These are phyloP conservation scores for Cephus cinctus DNA, from an alignment of 1,140 invertebrate genomes.

Conservation along the genomic window DNA sequence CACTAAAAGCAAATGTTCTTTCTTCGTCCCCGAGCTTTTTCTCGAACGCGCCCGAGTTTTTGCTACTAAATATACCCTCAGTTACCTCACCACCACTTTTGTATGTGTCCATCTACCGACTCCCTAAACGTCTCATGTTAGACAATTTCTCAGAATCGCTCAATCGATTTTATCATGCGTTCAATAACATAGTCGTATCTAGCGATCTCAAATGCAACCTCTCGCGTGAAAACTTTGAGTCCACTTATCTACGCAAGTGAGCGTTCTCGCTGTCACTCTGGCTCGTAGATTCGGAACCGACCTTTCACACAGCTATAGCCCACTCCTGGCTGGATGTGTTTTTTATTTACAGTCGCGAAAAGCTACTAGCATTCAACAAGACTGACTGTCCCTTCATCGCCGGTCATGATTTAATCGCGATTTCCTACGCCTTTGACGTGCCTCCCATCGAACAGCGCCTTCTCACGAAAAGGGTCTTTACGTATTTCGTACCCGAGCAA, in stretches of 20 bases:
- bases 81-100: not conserved
- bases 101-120: not conserved
- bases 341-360: conserved; percentile 1
- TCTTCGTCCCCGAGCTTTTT: not conserved
- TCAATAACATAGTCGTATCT: not conserved
- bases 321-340: conserved; percentile 12
- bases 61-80: not conserved
- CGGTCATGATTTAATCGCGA: conserved; percentile 5
- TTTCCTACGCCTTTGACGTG: no score
- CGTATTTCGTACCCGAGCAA: no score
- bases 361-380: conserved; percentile 3
- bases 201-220: no score
- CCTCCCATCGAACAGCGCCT: no score
- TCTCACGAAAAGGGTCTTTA: no score
- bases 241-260: not conserved
- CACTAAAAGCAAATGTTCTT: conserved; percentile 4
- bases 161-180: not conserved
- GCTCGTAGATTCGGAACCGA: conserved; percentile 2
- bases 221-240: conserved; percentile 8
- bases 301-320: not conserved
- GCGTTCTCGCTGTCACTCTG: not conserved
- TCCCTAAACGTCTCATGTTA: not conserved
- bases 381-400: conserved; percentile 3
- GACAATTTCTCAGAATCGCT: not conserved
- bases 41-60: not conserved